phyloP scores from a whole-genome alignment of 2,113 vertebrate species.

The Verasper variegatus region DNA sequence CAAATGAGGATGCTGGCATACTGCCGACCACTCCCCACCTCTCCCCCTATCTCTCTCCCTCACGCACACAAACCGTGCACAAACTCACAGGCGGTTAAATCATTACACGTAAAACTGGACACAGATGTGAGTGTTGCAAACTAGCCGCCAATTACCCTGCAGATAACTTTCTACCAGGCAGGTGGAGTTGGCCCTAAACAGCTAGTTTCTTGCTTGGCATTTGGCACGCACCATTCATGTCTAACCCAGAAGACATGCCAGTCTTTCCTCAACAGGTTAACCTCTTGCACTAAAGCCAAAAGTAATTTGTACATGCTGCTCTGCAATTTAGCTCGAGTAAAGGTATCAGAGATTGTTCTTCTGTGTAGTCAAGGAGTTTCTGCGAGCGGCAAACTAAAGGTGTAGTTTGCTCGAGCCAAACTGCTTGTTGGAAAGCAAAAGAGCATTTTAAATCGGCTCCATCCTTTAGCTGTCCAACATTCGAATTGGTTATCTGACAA shows the following conservation, averaged over 20 bases:
- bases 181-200: conserved; percentile 36
- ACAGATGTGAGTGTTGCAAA: conserved; percentile 35
- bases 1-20: conserved; percentile 74
- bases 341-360: too few species aligned
- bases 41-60: not conserved
- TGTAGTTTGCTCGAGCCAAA: too few species aligned
- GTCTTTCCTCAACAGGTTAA: conserved; percentile 17
- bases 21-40: conserved; percentile 40
- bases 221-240: conserved; percentile 28
- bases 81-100: conserved; percentile 11
- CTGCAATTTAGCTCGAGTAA: conserved; percentile 4
- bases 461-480: too few species aligned
- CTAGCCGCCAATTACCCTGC: conserved; percentile 51
- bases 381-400: too few species aligned
- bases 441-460: too few species aligned
- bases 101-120: conserved; percentile 46
- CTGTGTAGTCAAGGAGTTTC: too few species aligned
- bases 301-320: not conserved
- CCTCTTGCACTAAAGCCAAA: conserved; percentile 11
- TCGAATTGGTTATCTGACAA: too few species aligned
- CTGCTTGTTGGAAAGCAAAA: too few species aligned
- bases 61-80: not conserved
- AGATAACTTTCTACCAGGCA: conserved; percentile 40
- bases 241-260: conserved; percentile 35
- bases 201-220: conserved; percentile 30